Base-by-base conservation (phyloP, 2,113 vertebrate genomes). In the Xyliphius kryptos region DNA sequence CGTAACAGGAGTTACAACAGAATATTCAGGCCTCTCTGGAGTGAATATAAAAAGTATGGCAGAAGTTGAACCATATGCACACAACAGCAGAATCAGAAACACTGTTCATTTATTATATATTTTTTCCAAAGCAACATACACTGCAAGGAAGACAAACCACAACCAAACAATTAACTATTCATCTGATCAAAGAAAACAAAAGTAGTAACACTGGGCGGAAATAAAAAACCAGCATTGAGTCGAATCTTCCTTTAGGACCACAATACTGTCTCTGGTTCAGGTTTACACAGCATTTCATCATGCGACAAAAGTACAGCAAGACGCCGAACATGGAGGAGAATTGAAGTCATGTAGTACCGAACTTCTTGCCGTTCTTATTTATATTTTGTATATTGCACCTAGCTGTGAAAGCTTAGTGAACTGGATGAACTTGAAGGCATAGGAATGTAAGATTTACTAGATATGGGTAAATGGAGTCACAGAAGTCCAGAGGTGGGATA, bases 231-330 rank as follows among this genome's bases (percentile, higher is more conserved):
- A 58, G 56, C 20, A 58, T 43, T 58, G 38, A 58, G 56, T 58
- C 56, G 44, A 44, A 44, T 9, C 20, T 14, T 44, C 38, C 56
- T 44, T 38, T 43, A 58, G 40, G 56, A 58, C 38, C 38, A 56
- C 54, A 19, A 36, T 15, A 54, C 9, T 15, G 51, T 56, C 44
- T 58, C 56, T 58, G 56, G 40, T 58, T 44, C 19, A 44, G 56
- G 56, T 58, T 58, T 58, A 38, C 56, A 58, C 56, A 58, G 22
- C 56, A 58, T 58, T 58, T 58, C 56, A 58, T 58, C 56, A 58
- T 58, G 40, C 56, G 19, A 20, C 40, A 10, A 22, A 58, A 41
- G 40, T 22, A 58, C 40, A 44, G 56, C 56, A 44, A 44, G 19
- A 40, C 9, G 11, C 5, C 9, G 53, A 56, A 40, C 53, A 44